phyloP scores from a whole-genome alignment of 64 coral and sea anemone species.

The Pachyseris speciosa region DNA sequence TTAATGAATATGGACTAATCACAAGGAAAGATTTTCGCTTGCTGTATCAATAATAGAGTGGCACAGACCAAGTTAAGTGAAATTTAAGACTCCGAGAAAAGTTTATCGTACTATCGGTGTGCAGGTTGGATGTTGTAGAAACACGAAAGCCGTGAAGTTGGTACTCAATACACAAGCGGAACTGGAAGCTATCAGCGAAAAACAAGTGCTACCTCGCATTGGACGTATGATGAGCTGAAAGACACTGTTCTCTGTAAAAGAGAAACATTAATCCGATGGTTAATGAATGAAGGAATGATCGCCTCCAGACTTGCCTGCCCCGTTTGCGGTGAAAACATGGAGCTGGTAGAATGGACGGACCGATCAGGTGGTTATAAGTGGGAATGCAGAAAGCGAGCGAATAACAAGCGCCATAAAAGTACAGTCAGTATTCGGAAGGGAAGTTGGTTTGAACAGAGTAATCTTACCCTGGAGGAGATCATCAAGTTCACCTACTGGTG shows the following conservation, averaged over 20 bases:
- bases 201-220: conserved; percentile 20
- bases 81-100: background rate
- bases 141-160: background rate
- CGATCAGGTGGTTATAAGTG: conserved; percentile 8
- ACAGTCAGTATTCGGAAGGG: background rate
- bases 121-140: background rate
- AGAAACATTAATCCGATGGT: conserved; percentile 22
- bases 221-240: conserved; percentile 15
- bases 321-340: conserved; percentile 12
- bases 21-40: too few species aligned
- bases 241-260: conserved; percentile 18
- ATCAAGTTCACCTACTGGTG: conserved; percentile 36
- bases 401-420: conserved; percentile 6
- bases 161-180: background rate
- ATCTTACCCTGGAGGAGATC: conserved; percentile 32
- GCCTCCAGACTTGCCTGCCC: conserved; percentile 7
- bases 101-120: background rate
- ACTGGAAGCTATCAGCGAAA: conserved; percentile 22
- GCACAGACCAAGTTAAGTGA: background rate
- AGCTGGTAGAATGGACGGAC: conserved; percentile 15
- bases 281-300: conserved; percentile 13
- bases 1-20: too few species aligned
- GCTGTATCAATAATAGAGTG: too few species aligned
- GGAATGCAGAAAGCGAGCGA: conserved; percentile 29
- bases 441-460: conserved; percentile 42